Evolutionary conservation across 2,888 invertebrate genomes (phyloP).

Genomic region (Panorpa germanica): DNA sequence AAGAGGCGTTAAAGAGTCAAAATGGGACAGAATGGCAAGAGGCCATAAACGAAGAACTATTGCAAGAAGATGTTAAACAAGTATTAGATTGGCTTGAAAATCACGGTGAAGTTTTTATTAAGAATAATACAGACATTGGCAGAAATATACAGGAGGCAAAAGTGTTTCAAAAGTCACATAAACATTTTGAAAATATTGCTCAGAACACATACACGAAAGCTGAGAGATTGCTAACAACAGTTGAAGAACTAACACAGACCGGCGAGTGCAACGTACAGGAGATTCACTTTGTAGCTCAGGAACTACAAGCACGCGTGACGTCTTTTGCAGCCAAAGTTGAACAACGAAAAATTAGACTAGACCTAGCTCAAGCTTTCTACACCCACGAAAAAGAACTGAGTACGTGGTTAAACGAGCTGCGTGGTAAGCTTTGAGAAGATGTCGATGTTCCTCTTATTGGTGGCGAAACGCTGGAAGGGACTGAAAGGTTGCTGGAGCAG

Average conservation of each 20-base stretch:
- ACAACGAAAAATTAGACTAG: constrained; percentile 70
- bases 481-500: constrained; percentile 72
- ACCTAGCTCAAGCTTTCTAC: constrained; percentile 87
- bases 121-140: constrained; percentile 94
- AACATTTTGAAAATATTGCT: constrained; percentile 96
- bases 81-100: constrained; percentile 94
- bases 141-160: constrained; percentile 86
- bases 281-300: constrained; percentile 84
- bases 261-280: constrained; percentile 95
- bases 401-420: constrained; percentile 79
- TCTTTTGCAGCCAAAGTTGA: constrained; percentile 89
- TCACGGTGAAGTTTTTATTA: constrained; percentile 91
- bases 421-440: constrained; percentile 46
- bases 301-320: constrained; percentile 83
- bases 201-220: constrained; percentile 98
- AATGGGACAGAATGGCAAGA: too few species aligned
- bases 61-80: constrained; percentile 96
- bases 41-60: too few species aligned
- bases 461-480: constrained; percentile 66
- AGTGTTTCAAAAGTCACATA: constrained; percentile 94
- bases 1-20: too few species aligned
- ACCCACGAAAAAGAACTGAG: constrained; percentile 90
- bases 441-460: too few species aligned
- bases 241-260: constrained; percentile 86
- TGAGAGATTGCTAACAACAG: constrained; percentile 86